Conservation (phyloP, 2,888 invertebrate genomes). For the Nemotelus pantherinus region DNA sequence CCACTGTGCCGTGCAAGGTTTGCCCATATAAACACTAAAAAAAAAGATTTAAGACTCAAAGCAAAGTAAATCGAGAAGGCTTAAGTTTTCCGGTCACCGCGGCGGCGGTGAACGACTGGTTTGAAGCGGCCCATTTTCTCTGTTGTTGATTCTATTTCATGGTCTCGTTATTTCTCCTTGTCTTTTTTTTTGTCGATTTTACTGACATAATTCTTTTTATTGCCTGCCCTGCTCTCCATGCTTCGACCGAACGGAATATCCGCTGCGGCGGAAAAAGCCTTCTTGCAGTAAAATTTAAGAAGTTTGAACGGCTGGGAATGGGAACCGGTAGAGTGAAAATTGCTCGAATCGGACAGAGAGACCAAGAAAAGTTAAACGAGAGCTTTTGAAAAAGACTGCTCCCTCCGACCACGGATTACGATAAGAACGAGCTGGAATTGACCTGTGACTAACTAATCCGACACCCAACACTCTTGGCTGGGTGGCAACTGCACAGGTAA, state of each 20-base stretch:
- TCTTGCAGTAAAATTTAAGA: no score
- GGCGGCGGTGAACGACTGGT: conserved; percentile 17
- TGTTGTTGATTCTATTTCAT: conserved; percentile 8
- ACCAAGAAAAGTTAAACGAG: background rate
- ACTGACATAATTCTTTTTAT: conserved; percentile 7
- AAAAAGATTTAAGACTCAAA: no score
- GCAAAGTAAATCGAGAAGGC: background rate
- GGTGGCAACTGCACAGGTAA: conserved; percentile 9
- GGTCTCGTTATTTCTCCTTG: background rate
- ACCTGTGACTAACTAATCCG: conserved; percentile 7
- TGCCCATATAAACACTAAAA: no score
- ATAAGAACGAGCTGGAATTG: conserved; percentile 18
- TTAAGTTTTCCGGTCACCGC: conserved; percentile 38
- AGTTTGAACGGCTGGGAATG: no score
- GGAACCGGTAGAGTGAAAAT: background rate
- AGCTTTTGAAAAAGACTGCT: background rate
- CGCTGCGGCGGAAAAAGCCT: no score
- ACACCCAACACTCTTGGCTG: background rate
- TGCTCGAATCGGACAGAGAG: background rate
- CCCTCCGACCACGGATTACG: background rate
- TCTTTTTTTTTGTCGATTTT: background rate
- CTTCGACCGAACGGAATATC: no score
- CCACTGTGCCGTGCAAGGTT: no score
- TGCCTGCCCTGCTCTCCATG: background rate
- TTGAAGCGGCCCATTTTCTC: conserved; percentile 1